Percentiles rank a stretch among this genome's conserved stretches.
These are phyloP conservation scores for Chaetops frenatus DNA, from an alignment of 2,113 vertebrate genomes.

Conservation along the genomic window DNA sequence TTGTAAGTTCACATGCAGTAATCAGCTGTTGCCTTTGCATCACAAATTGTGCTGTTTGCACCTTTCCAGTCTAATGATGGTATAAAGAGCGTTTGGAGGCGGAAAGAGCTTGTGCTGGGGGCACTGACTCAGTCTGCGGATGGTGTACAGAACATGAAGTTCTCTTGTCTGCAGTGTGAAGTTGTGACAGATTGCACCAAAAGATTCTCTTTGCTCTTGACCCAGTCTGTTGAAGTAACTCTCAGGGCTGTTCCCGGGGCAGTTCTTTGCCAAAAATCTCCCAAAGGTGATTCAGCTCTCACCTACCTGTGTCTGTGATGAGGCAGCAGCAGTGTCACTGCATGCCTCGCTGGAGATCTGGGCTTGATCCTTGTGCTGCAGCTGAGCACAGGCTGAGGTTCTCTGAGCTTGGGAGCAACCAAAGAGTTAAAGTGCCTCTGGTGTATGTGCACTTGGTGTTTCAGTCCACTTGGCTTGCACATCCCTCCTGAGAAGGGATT, in stretches of 20 bases:
- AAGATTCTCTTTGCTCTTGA: conserved; percentile 19
- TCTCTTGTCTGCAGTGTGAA: neutral
- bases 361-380: neutral
- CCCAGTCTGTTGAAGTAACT: neutral
- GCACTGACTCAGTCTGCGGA: neutral
- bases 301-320: accelerated
- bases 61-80: neutral
- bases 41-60: neutral
- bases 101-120: neutral
- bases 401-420: accelerated
- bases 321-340: neutral
- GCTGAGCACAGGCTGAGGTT: neutral
- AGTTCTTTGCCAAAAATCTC: neutral
- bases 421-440: neutral
- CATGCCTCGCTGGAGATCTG: accelerated
- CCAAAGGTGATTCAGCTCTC: neutral
- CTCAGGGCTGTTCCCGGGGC: neutral
- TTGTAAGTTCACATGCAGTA: neutral
- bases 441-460: neutral
- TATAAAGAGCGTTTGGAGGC: neutral
- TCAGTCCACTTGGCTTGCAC: neutral
- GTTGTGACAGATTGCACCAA: neutral
- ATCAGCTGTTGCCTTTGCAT: neutral
- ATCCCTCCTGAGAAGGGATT: neutral
- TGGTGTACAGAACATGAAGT: neutral